Percentiles rank a stretch among this genome's conserved stretches.
Conservation (phyloP, 1,140 invertebrate genomes). For the Doryteuthis pealeii region DNA sequence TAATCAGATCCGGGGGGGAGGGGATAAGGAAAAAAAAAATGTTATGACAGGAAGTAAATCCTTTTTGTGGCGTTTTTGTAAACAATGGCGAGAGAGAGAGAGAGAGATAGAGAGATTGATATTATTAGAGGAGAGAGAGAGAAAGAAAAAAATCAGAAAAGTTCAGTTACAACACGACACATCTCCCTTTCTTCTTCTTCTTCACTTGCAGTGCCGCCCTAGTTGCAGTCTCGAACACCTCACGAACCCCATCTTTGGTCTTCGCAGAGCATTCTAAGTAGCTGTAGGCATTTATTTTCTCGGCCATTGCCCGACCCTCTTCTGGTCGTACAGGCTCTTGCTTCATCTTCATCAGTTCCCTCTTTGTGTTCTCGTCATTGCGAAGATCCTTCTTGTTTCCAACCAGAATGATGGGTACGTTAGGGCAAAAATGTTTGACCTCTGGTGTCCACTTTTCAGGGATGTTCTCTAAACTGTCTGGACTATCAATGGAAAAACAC, state of each 20-base stretch:
- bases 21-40: too few species aligned
- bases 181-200: slow-evolving; percentile 50
- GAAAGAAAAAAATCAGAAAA: neutral
- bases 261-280: slow-evolving; percentile 99
- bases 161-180: slow-evolving; percentile 28
- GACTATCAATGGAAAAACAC: slow-evolving; percentile 57
- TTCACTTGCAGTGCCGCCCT: slow-evolving; percentile 91
- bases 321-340: slow-evolving; percentile 98
- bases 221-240: slow-evolving; percentile 99
- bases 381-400: slow-evolving; percentile 70
- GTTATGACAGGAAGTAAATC: too few species aligned
- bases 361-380: slow-evolving; percentile 95
- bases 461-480: slow-evolving; percentile 57
- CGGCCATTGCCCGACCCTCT: slow-evolving; percentile 95
- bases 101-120: too few species aligned
- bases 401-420: slow-evolving; percentile 61
- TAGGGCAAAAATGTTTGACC: slow-evolving; percentile 60
- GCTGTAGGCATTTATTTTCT: slow-evolving; percentile 97
- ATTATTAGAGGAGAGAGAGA: neutral
- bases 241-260: slow-evolving; percentile 98
- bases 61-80: too few species aligned
- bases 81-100: too few species aligned
- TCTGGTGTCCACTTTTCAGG: slow-evolving; percentile 60
- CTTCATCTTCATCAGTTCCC: slow-evolving; percentile 97
- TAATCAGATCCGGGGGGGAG: too few species aligned